Conservation (phyloP, 2,888 invertebrate genomes). For the Neuroscelio doddi region DNA sequence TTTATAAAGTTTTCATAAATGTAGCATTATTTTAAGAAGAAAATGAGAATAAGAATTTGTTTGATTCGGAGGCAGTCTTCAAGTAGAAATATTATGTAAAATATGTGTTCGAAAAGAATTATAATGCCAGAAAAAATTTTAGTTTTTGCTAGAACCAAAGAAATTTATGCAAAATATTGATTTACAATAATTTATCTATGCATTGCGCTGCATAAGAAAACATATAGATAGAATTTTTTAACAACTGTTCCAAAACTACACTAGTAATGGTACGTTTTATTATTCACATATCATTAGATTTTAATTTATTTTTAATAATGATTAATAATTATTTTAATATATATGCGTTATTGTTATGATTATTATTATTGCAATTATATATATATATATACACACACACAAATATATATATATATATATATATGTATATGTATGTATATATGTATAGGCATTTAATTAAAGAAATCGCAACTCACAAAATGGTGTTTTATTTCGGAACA, state of each 20-base stretch:
- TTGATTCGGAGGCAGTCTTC: slow-evolving; percentile 22
- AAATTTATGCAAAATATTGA: slow-evolving; percentile 45
- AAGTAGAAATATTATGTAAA: slow-evolving; percentile 3
- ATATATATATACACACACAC: too few relatives aligned
- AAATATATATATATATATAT: too few relatives aligned
- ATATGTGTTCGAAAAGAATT: slow-evolving; percentile 6
- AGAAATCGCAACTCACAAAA: slow-evolving; percentile 1
- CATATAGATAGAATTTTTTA: slow-evolving; percentile 21
- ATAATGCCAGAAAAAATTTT: slow-evolving; percentile 23
- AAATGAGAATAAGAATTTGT: slow-evolving; percentile 12
- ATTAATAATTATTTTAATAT: slow-evolving; percentile 43
- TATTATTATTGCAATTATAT: slow-evolving; percentile 38
- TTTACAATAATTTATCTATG: slow-evolving; percentile 33
- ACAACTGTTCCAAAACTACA: slow-evolving; percentile 30
- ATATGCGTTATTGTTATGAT: slow-evolving; percentile 40
- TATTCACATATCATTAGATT: slow-evolving; percentile 49
- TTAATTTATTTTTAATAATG: slow-evolving; percentile 37
- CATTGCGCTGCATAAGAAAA: slow-evolving; percentile 14
- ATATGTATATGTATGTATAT: slow-evolving; percentile 39
- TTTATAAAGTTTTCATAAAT: not conserved
- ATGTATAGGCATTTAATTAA: slow-evolving; percentile 41
- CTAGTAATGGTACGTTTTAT: slow-evolving; percentile 36
- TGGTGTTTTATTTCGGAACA: not conserved
- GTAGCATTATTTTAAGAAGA: too few relatives aligned
- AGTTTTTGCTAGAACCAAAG: slow-evolving; percentile 52